These are phyloP conservation scores for Daubentonia madagascariensis DNA, from an alignment of 2,113 vertebrate genomes.

Conservation along the genomic window DNA sequence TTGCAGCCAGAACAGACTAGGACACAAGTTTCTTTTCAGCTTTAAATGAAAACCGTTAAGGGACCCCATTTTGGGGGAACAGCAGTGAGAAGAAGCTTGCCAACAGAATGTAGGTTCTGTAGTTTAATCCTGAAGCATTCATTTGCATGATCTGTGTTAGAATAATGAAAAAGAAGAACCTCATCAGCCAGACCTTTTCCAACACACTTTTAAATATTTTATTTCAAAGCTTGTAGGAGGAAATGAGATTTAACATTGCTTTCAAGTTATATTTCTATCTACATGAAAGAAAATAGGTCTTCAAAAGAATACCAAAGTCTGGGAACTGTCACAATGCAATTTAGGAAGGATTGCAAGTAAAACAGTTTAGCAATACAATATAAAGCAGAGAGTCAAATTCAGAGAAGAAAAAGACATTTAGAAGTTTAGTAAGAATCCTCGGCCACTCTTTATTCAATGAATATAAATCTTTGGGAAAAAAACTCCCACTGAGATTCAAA, in stretches of 20 bases:
- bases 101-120: background rate
- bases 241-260: background rate
- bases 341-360: constrained; percentile 40
- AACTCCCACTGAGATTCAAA: constrained; percentile 34
- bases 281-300: constrained; percentile 10
- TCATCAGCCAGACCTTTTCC: background rate
- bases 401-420: constrained; percentile 29
- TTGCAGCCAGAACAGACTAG: background rate
- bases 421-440: constrained; percentile 19
- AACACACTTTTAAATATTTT: background rate
- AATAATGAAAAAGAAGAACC: background rate
- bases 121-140: background rate
- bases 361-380: constrained; percentile 26
- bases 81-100: background rate
- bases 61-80: rapidly evolving
- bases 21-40: background rate
- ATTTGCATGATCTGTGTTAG: background rate
- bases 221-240: constrained; percentile 19
- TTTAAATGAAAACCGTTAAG: background rate
- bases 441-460: constrained; percentile 43
- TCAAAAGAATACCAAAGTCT: constrained; percentile 13
- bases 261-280: constrained; percentile 33
- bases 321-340: background rate
- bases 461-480: constrained; percentile 39
- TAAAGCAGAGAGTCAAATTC: constrained; percentile 8